Evolutionary conservation across 2,113 vertebrate genomes (phyloP).

Genomic region (Geothlypis trichas): DNA sequence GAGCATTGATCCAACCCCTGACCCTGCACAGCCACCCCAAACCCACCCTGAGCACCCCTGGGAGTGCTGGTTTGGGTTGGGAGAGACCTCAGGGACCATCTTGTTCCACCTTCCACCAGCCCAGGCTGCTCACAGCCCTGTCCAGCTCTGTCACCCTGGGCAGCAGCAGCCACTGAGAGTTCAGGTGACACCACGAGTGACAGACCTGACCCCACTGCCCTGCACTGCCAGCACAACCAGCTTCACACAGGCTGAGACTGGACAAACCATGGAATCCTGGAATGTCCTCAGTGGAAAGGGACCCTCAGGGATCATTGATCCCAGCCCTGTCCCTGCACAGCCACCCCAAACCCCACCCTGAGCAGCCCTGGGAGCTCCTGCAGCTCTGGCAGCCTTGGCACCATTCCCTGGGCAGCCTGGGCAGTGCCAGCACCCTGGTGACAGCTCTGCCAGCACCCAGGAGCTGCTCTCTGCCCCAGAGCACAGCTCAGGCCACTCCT

Average conservation of each 20-base stretch:
- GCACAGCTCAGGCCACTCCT: neutral
- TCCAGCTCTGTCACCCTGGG: neutral
- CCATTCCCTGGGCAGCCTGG: neutral
- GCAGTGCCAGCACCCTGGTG: neutral
- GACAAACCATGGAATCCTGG: neutral
- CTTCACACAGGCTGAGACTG: neutral
- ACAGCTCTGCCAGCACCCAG: neutral
- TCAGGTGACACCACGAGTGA: neutral
- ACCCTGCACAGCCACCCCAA: neutral
- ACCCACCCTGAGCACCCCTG: neutral
- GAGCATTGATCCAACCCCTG: accelerated
- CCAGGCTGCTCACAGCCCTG: neutral
- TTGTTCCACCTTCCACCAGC: neutral
- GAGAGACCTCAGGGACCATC: neutral
- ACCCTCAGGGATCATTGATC: accelerated
- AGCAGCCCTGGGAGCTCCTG: neutral
- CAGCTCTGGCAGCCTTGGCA: neutral
- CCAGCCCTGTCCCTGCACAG: neutral
- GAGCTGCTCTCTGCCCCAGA: neutral
- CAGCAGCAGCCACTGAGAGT: neutral
- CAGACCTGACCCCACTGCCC: neutral
- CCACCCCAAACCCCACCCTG: neutral
- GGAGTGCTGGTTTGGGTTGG: neutral
- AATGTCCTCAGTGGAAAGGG: accelerated
- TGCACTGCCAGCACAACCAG: neutral